These are phyloP conservation scores for Acanthurus leucopareius DNA, from an alignment of 2,797 vertebrate species.

Conservation along the genomic window DNA sequence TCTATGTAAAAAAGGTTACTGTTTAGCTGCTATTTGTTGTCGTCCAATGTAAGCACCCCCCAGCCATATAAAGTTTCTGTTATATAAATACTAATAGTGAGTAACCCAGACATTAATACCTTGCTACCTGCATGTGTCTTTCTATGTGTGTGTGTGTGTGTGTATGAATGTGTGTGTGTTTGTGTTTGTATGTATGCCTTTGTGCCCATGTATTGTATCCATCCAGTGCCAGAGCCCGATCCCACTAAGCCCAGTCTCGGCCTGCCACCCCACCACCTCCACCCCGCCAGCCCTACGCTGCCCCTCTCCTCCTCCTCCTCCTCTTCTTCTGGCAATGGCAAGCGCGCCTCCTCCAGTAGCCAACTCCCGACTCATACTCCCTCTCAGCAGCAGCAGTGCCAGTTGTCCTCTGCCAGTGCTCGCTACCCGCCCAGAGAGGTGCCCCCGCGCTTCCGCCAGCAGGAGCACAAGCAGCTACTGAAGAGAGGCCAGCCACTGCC, in stretches of 20 bases:
- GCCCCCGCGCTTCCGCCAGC: constrained; percentile 97
- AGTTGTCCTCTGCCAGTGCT: constrained; percentile 86
- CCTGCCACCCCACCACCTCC: constrained; percentile 88
- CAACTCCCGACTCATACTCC: constrained; percentile 79
- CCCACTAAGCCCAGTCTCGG: constrained; percentile 91
- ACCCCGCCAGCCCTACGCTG: constrained; percentile 89
- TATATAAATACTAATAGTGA: constrained; percentile 32
- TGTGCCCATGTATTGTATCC: constrained; percentile 59
- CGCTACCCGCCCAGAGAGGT: constrained; percentile 96
- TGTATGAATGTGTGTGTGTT: constrained; percentile 44
- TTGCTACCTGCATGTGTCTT: constrained; percentile 69
- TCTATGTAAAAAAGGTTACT: neutral
- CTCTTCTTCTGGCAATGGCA: constrained; percentile 89
- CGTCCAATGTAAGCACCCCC: constrained; percentile 1
- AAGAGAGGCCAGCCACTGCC: constrained; percentile 96
- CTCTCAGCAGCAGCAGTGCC: constrained; percentile 80
- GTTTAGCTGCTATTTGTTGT: neutral
- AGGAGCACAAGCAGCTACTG: constrained; percentile 98
- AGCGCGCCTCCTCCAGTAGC: constrained; percentile 85
- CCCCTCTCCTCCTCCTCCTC: constrained; percentile 91
- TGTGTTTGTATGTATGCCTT: constrained; percentile 56
- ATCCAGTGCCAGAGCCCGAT: constrained; percentile 94
- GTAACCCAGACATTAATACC: constrained; percentile 60
- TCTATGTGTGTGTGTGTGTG: constrained; percentile 35
- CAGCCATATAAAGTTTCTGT: constrained; percentile 33